Evolutionary conservation across 2,113 vertebrate species (phyloP).

Genomic region (Aptenodytes forsteri): DNA sequence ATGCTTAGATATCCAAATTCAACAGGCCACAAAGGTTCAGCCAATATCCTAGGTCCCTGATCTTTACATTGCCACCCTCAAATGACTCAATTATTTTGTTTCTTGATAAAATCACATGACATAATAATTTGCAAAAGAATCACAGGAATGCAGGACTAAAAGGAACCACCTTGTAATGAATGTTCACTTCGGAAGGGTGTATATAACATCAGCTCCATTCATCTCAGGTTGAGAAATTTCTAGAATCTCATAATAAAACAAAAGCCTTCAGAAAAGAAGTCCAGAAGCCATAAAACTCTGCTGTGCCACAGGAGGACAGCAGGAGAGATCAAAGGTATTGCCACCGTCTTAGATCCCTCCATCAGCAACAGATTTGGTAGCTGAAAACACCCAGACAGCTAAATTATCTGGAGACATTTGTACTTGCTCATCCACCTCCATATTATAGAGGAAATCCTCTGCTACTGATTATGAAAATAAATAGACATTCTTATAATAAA

Average conservation of each 20-base stretch:
- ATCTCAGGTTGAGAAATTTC: background rate
- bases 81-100: background rate
- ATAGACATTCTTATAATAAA: background rate
- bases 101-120: background rate
- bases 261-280: background rate
- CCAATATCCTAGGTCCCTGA: background rate
- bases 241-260: background rate
- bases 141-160: background rate
- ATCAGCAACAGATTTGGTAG: background rate
- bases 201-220: background rate
- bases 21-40: background rate
- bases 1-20: background rate
- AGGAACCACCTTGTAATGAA: background rate
- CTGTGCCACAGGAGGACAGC: background rate
- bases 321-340: background rate
- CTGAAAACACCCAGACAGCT: background rate
- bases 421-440: background rate
- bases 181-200: background rate
- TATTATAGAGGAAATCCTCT: background rate
- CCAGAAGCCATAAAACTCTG: background rate
- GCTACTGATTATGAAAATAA: background rate
- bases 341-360: background rate
- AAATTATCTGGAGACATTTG: background rate
- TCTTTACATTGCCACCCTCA: background rate
- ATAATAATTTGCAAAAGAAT: background rate